Conservation (phyloP, 2,113 vertebrate genomes). For the Epinephelus cyanopodus region DNA sequence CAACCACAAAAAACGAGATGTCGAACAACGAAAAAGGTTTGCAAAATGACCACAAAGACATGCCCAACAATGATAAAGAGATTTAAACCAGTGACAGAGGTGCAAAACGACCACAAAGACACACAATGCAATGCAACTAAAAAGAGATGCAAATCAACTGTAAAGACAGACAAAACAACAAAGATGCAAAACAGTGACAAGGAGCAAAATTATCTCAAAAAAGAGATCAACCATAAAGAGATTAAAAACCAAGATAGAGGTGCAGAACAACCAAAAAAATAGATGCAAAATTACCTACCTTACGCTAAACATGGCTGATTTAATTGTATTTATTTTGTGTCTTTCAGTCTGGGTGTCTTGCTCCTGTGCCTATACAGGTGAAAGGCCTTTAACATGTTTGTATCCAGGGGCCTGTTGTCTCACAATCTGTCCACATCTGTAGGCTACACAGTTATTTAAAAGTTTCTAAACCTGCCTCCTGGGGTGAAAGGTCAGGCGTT, state of each 20-base stretch:
- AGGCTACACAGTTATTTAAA: neutral
- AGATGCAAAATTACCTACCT: too few species aligned
- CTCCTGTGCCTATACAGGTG: neutral
- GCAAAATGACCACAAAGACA: too few species aligned
- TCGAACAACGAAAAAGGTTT: too few species aligned
- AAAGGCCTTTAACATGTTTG: neutral
- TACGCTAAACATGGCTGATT: neutral
- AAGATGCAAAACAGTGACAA: too few species aligned
- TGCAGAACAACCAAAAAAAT: neutral
- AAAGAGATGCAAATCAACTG: neutral
- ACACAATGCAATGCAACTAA: accelerated
- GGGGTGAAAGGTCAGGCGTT: constrained; percentile 29
- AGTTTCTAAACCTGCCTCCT: too few species aligned
- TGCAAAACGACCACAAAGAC: too few species aligned
- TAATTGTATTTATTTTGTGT: neutral
- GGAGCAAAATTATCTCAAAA: too few species aligned
- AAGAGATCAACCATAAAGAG: too few species aligned
- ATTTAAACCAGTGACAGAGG: too few species aligned
- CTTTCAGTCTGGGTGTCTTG: neutral
- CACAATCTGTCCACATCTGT: neutral
- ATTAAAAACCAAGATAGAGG: too few species aligned
- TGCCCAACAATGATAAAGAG: too few species aligned
- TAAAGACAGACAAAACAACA: neutral
- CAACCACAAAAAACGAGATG: too few species aligned
- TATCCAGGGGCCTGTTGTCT: neutral